A percentile compares a stretch with the other conserved stretches of the same genome.
These are phyloP conservation scores for Gandaritis pyraliata DNA, from an alignment of 2,888 invertebrate genomes.

Conservation along the genomic window DNA sequence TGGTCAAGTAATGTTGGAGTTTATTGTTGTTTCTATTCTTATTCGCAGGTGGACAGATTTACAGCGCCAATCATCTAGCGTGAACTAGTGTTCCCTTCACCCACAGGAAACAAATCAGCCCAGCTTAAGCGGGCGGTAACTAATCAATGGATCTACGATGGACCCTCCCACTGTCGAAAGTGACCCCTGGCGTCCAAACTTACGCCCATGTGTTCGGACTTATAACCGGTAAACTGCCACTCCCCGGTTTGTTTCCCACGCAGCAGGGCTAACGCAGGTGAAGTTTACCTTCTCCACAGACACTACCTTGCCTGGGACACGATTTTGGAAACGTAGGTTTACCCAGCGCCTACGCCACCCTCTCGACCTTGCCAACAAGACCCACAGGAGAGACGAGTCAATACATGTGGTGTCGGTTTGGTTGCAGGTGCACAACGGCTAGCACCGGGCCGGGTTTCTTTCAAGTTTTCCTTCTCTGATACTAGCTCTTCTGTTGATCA, in stretches of 20 bases:
- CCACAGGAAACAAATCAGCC: not conserved
- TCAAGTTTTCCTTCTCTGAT: no score
- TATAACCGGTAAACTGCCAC: not conserved
- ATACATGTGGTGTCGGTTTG: no score
- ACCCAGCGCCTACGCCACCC: no score
- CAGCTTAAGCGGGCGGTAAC: conserved; percentile 2
- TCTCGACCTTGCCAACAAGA: no score
- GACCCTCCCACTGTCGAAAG: not conserved
- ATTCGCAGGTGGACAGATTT: not conserved
- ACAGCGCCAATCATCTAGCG: not conserved
- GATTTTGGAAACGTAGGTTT: no score
- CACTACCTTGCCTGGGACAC: not conserved
- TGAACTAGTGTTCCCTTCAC: not conserved
- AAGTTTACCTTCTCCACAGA: not conserved
- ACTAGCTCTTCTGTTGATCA: no score
- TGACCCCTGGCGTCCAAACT: not conserved
- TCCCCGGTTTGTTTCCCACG: not conserved
- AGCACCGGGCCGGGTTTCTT: no score
- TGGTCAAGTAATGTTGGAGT: not conserved
- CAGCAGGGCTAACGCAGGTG: not conserved
- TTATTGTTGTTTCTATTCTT: not conserved
- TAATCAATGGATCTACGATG: not conserved
- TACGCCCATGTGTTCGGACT: not conserved
- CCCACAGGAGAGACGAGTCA: no score
- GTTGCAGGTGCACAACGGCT: no score